Base-by-base conservation (phyloP, 2,113 vertebrate species). In the Cheilinus undulatus region DNA sequence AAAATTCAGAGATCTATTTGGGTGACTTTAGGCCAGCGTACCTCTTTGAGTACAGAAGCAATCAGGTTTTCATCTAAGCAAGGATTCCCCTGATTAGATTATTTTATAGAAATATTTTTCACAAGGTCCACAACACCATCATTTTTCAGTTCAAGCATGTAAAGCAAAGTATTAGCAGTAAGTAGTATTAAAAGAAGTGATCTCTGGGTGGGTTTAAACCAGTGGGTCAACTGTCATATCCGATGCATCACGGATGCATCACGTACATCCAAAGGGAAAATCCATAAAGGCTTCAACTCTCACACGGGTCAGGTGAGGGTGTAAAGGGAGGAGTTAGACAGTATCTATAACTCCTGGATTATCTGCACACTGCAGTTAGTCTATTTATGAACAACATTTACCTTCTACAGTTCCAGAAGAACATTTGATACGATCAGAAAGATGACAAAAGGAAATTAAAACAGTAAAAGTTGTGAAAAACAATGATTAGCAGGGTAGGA, bases 361-460 rank as follows among this genome's bases (percentile, higher is more conserved):
- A 76, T 83, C 69, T 77, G 69, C 63, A 79, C 59, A 78, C 46
- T 67, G 63, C 36, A 86, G 59, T 86, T 79, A 86, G 58, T 81
- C 83, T 82, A 79, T 40, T 73, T 27, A 49, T 50, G 38, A 68
- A 67, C 36, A 53, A 72, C 40, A 72, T 88, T 93, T 94, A 93
- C 92, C 92, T 94, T 93, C 92, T 93, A 92, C 58, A 89, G 67
- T 84, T 84, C 73, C 88, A 45, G 74, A 87, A 77, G 88, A 86
- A 85, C 62, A 90, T 78, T 78, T 79, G 84, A 87, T 32, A 86
- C 3, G 34, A 63, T 74, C 62, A 75, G 61, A 86, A 89, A 87
- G 69, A 91, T 84, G 85, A 83, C 66, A 84, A 72, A 77, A 77
- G 54, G 24, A 64, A 83, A 81, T 82, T 27, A 69, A 81, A 82